Evolutionary conservation across 1,140 invertebrate genomes (phyloP).

Genomic region (Varroa destructor): DNA sequence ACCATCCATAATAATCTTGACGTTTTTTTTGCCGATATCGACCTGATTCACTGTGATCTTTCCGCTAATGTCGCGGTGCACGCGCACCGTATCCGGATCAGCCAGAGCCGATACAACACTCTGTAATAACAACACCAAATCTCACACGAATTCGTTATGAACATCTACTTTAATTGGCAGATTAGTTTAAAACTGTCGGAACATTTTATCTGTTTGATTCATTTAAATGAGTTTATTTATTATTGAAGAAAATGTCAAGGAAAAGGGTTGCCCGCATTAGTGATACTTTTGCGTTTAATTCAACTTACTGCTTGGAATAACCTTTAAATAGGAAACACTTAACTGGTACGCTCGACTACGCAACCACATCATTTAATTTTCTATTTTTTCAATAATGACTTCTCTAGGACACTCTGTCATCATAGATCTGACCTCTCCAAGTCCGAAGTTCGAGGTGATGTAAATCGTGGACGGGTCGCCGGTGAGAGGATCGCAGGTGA

Average conservation of each 20-base stretch:
- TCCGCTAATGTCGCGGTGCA: constrained; percentile 5
- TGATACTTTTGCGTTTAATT: too few species aligned
- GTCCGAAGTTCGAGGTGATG: constrained; percentile 63
- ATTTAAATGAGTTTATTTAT: too few species aligned
- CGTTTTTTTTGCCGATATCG: constrained; percentile 14
- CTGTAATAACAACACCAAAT: constrained; percentile 39
- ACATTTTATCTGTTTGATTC: too few species aligned
- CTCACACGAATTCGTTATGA: not conserved
- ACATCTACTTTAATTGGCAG: not conserved
- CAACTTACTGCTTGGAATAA: too few species aligned
- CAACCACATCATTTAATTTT: too few species aligned
- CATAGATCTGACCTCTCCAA: constrained; percentile 52
- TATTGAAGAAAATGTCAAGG: too few species aligned
- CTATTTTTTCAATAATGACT: too few species aligned
- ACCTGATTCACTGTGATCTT: not conserved
- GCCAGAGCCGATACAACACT: constrained; percentile 58
- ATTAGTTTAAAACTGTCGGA: not conserved
- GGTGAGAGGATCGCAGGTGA: constrained; percentile 57
- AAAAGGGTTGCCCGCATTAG: too few species aligned
- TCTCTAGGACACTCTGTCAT: too few species aligned
- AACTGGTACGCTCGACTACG: too few species aligned
- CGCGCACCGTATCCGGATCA: constrained; percentile 52
- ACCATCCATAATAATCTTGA: constrained; percentile 24
- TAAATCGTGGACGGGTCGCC: constrained; percentile 52
- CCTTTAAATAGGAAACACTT: too few species aligned